Base-by-base conservation (phyloP, 23 tunicate genomes). In the Halocynthia roretzi region DNA sequence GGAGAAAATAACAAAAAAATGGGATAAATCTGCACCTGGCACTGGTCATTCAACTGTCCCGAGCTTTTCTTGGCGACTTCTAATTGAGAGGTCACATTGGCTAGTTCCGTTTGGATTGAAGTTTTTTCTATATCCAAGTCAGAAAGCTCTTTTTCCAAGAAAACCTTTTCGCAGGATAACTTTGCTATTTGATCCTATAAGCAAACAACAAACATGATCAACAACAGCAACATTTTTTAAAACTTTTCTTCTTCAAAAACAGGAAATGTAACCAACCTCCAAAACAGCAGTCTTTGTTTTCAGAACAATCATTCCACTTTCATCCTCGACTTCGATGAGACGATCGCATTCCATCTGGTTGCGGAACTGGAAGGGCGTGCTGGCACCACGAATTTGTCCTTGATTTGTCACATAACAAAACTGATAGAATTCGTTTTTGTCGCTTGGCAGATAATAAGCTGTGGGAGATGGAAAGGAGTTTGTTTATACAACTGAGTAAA, bases 331-430 rank as follows among this genome's bases (percentile, higher is more conserved):
- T 80, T 84, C 96, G 5, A 89, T 85, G 8, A 89, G 69, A 49
- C 69, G 67, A 75, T 89, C 96, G 22, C 81, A 80, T 63, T 89
- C 96, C 54, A 82, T 89, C 61, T 71, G 62, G 53, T 71, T 19
- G 10, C 96, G 96, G 52, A 89, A 89, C 71, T 89, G 96, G 50
- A 89, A 89, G 7, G 96, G 96, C 40, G 96, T 89, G 82, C 96
- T 89, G 6, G 96, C 96, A n/a, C 96, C 96, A 51, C 88, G 77
- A 7, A 89, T 82, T 31, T 84, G 79, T n/a, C 96, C 96, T 19
- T 89, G 82, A 67, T 75, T 83, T 8, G 96, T 80, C 51, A 89
- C 96, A 67, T 89, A 89, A 68, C 96, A 89, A 71, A 89, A 89
- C 75, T 89, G 96, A 66, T 89, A 89, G 53, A 89, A 89, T 63